phyloP scores from a whole-genome alignment of 2,888 invertebrate genomes.

The Tridacna gigas region DNA sequence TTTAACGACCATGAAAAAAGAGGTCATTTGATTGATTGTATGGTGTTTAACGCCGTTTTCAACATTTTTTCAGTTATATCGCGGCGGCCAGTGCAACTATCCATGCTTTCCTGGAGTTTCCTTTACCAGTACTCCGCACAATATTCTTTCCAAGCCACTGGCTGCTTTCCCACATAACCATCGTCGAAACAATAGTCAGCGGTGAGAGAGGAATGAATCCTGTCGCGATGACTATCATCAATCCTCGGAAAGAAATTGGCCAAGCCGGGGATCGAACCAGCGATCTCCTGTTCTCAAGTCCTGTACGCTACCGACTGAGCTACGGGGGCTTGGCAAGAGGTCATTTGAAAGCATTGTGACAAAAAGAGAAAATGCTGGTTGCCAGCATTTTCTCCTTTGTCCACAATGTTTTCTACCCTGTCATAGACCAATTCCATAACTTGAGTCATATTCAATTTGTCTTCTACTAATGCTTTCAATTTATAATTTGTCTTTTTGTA shows the following conservation, averaged over 20 bases:
- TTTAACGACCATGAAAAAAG: too few relatives aligned
- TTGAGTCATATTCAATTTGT: too few relatives aligned
- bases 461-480: neutral
- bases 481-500: neutral
- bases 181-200: too few relatives aligned
- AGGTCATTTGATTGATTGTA: neutral
- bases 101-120: neutral
- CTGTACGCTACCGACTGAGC: neutral
- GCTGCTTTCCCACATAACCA: neutral
- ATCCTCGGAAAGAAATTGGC: neutral
- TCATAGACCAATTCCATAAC: too few relatives aligned
- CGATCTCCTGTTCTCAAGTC: neutral
- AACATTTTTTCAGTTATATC: neutral
- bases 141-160: neutral
- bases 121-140: neutral
- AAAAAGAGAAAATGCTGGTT: too few relatives aligned
- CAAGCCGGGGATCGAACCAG: neutral
- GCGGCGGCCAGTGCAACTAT: neutral
- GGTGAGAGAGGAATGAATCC: neutral
- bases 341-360: too few relatives aligned
- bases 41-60: neutral
- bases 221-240: neutral
- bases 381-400: too few relatives aligned
- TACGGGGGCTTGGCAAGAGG: neutral
- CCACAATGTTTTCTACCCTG: too few relatives aligned